Evolutionary conservation across 1,140 invertebrate genomes (phyloP).

Genomic region (Heliconius hewitsoni): DNA sequence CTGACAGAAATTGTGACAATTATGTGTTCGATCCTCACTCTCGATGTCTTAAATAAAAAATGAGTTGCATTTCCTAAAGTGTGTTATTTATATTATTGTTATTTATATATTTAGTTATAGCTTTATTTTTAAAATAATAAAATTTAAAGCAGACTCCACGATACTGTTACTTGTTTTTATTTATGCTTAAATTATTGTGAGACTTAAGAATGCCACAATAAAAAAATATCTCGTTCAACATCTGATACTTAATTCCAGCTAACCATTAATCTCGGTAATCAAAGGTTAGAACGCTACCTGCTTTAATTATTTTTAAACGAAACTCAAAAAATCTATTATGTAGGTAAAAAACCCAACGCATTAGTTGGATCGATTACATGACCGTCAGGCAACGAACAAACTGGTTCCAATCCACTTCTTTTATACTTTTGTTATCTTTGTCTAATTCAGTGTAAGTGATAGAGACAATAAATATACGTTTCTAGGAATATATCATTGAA

Average conservation of each 20-base stretch:
- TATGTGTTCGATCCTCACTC: too few relatives aligned
- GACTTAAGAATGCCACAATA: not conserved
- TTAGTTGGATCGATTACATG: conserved; percentile 39
- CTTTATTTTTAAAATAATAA: too few relatives aligned
- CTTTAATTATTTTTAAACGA: conserved; percentile 10
- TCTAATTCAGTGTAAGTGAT: not conserved
- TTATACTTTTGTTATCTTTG: conserved; percentile 22
- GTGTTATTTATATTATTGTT: too few relatives aligned
- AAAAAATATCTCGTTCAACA: conserved; percentile 1
- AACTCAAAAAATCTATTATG: not conserved
- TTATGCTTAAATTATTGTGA: not conserved
- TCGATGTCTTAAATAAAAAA: too few relatives aligned
- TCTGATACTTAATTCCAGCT: not conserved
- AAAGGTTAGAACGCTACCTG: conserved; percentile 10
- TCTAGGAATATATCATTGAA: too few relatives aligned
- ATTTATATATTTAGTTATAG: too few relatives aligned
- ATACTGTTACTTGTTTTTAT: not conserved
- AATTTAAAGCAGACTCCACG: too few relatives aligned
- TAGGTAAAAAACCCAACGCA: conserved; percentile 18
- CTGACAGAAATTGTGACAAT: too few relatives aligned
- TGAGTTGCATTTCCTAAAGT: too few relatives aligned
- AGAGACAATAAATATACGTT: not conserved
- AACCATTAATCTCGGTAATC: conserved; percentile 6
- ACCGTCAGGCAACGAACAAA: conserved; percentile 33
- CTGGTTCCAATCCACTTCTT: conserved; percentile 33